phyloP scores from a whole-genome alignment of 2,888 invertebrate genomes.

The Drosophila koepferae region DNA sequence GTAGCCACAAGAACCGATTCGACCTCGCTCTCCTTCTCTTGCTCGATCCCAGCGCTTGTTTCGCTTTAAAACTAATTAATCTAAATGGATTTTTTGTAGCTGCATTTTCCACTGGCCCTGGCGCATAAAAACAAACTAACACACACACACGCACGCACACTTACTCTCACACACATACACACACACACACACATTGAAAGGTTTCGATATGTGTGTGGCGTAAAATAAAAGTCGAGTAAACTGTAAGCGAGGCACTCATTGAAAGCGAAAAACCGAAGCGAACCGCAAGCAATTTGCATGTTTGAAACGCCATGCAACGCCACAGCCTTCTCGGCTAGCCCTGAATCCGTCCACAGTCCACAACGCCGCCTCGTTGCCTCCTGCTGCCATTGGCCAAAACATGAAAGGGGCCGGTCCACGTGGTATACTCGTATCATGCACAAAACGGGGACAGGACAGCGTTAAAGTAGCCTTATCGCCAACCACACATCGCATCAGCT shows the following conservation, averaged over 20 bases:
- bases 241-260: constrained; percentile 76
- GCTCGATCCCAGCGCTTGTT: constrained; percentile 33
- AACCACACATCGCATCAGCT: constrained; percentile 62
- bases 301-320: constrained; percentile 74
- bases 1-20: constrained; percentile 39
- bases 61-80: constrained; percentile 79
- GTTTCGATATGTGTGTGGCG: constrained; percentile 24
- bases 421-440: constrained; percentile 62
- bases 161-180: constrained; percentile 29
- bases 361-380: neutral
- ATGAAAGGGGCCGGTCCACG: constrained; percentile 76
- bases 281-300: constrained; percentile 80
- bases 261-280: constrained; percentile 78
- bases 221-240: constrained; percentile 61
- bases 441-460: constrained; percentile 76
- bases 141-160: constrained; percentile 19
- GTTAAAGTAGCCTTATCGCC: constrained; percentile 78
- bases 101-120: constrained; percentile 46
- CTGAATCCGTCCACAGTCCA: constrained; percentile 4
- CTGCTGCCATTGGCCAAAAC: constrained; percentile 62
- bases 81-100: constrained; percentile 75
- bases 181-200: constrained; percentile 25
- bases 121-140: constrained; percentile 52
- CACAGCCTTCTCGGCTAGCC: constrained; percentile 31
- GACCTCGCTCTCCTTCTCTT: constrained; percentile 1